These are phyloP conservation scores for Ceriagrion tenellum DNA, from an alignment of 2,888 invertebrate genomes.

Conservation along the genomic window DNA sequence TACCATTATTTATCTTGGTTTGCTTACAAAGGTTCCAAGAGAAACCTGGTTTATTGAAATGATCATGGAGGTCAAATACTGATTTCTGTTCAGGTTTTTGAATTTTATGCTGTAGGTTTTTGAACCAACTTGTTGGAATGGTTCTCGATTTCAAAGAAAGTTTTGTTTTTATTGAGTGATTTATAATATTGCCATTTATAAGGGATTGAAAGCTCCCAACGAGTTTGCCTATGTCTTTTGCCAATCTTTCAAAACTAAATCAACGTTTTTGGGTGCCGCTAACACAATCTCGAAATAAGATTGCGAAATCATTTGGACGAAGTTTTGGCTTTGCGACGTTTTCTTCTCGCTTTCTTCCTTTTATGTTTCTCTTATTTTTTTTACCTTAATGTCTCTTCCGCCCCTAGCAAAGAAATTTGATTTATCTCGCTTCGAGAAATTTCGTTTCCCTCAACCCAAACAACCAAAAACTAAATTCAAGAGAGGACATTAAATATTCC, in stretches of 20 bases:
- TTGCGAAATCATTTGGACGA: not conserved
- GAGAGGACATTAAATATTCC: not conserved
- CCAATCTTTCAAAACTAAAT: not conserved
- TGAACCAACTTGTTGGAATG: too few relatives aligned
- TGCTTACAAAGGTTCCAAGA: too few relatives aligned
- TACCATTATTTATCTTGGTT: too few relatives aligned
- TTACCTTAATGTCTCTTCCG: constrained; percentile 1
- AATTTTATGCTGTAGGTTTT: too few relatives aligned
- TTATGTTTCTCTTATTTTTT: not conserved
- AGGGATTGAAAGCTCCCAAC: not conserved
- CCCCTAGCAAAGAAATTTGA: not conserved
- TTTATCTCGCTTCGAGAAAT: not conserved
- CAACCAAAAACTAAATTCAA: not conserved
- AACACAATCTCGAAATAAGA: not conserved
- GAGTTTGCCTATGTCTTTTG: not conserved
- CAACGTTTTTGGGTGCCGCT: not conserved
- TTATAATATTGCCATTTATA: not conserved
- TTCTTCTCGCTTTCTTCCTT: not conserved
- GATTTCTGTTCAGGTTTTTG: too few relatives aligned
- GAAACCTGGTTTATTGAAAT: too few relatives aligned
- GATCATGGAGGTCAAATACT: too few relatives aligned
- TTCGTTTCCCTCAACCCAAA: not conserved
- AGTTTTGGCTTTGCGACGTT: not conserved
- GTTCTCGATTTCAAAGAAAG: too few relatives aligned
- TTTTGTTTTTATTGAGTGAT: too few relatives aligned